Evolutionary conservation across 2,113 vertebrate genomes (phyloP), one percentile per base, ranked within the genome.

Genomic region (Polypterus senegalus): DNA sequence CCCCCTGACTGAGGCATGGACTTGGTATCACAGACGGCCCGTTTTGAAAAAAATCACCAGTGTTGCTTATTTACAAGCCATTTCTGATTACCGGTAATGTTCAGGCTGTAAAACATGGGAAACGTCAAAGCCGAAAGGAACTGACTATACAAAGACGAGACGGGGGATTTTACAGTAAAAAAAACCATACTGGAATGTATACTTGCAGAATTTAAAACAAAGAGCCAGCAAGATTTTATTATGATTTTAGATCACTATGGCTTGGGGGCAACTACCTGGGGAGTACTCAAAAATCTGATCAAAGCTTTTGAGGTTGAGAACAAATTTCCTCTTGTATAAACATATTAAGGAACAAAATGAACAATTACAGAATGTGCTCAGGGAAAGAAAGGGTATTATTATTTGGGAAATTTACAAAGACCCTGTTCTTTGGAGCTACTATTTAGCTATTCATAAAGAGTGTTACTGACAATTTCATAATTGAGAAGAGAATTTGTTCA

Each of bases 21-120:
- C 54, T 69, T 68, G 61, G 62, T 73, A 81, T 65, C 48, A 76
- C 78, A 73, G 69, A 75, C 68, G 71, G 74, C 76, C 68, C 68
- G 69, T 69, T 71, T 81, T 82, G 47, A 70, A 76, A 27, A 27
- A 89, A 91, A 84, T 81, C 79, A 86, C 80, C 73, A 75, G 63
- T 68, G 49, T 65, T 91, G 91, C 92, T 92, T 94, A 92, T 87
- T 86, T 88, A 81, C 75, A 76, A 87, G 86, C 83, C 88, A 88
- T 69, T 87, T 83, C 74, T 83, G 83, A 90, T 94, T 92, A 89
- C 77, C 76, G 81, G 81, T 75, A 70, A 61, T 78, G 79, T 78
- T 81, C 80, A 68, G 74, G 80, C 80, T 82, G 78, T 81, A 79
- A 69, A 76, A 74, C 72, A 57, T 74, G 78, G 77, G 73, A 79